Conservation (phyloP, 2,113 vertebrate genomes). For the Charina bottae region DNA sequence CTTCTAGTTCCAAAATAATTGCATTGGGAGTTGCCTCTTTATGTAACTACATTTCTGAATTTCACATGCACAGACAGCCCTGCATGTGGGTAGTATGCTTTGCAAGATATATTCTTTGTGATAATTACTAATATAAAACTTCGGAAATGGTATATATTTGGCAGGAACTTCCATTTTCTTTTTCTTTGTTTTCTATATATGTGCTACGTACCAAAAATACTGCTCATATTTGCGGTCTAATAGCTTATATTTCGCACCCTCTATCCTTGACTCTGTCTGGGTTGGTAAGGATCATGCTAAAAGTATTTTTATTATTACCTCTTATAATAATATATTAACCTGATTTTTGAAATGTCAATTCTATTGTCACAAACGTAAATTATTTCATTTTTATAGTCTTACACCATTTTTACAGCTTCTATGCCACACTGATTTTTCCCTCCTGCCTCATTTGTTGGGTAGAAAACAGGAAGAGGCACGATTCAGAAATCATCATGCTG, state of each 20-base stretch:
- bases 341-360: not conserved
- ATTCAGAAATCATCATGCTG: not conserved
- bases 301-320: not conserved
- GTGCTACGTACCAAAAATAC: not conserved
- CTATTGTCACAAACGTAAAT: not conserved
- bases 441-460: not conserved
- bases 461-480: not conserved
- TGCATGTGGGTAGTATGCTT: constrained; percentile 35
- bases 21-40: constrained; percentile 21
- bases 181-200: no score
- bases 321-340: not conserved
- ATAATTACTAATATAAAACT: not conserved
- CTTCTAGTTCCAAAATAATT: constrained; percentile 57
- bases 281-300: not conserved
- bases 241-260: not conserved
- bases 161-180: not conserved
- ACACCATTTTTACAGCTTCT: not conserved
- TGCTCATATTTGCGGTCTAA: not conserved
- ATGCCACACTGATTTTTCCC: not conserved
- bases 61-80: constrained; percentile 1
- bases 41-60: constrained; percentile 9
- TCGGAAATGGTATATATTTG: not conserved
- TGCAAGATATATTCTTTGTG: not conserved
- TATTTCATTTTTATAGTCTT: not conserved
- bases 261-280: not conserved